Evolutionary conservation across 2,888 invertebrate genomes (phyloP).

Genomic region (Brenthis ino): DNA sequence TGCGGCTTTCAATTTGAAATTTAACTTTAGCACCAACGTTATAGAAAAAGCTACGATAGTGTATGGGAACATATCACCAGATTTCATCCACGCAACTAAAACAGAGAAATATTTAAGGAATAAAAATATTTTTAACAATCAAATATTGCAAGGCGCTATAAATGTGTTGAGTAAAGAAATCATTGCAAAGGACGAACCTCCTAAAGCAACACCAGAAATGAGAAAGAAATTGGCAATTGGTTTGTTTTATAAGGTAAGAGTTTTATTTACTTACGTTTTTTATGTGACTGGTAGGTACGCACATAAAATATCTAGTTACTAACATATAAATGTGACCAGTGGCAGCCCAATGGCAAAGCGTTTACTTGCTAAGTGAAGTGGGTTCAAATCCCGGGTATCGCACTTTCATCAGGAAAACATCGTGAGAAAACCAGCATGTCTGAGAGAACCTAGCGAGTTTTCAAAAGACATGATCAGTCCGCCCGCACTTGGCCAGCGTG

Average conservation of each 20-base stretch:
- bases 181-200: constrained; percentile 82
- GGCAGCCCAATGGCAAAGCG: too few relatives aligned
- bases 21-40: constrained; percentile 53
- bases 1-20: constrained; percentile 86
- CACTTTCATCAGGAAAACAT: too few relatives aligned
- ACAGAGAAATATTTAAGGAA: constrained; percentile 80
- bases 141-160: constrained; percentile 75
- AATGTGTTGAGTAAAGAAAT: constrained; percentile 82
- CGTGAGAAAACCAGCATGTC: too few relatives aligned
- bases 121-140: constrained; percentile 65
- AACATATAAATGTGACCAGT: too few relatives aligned
- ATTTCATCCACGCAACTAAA: constrained; percentile 81
- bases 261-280: neutral
- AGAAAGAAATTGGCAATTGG: constrained; percentile 87
- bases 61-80: constrained; percentile 85
- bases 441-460: too few relatives aligned
- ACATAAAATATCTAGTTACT: too few relatives aligned
- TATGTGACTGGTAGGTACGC: too few relatives aligned
- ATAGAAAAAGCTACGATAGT: constrained; percentile 79
- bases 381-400: too few relatives aligned
- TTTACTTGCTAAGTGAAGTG: too few relatives aligned
- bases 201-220: constrained; percentile 86
- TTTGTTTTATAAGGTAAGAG: constrained; percentile 89
- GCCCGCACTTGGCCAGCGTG: too few relatives aligned
- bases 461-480: too few relatives aligned